A percentile compares a stretch with the other conserved stretches of the same genome.
phyloP scores from a whole-genome alignment of 2,113 vertebrate genomes.

The Cercocebus atys region DNA sequence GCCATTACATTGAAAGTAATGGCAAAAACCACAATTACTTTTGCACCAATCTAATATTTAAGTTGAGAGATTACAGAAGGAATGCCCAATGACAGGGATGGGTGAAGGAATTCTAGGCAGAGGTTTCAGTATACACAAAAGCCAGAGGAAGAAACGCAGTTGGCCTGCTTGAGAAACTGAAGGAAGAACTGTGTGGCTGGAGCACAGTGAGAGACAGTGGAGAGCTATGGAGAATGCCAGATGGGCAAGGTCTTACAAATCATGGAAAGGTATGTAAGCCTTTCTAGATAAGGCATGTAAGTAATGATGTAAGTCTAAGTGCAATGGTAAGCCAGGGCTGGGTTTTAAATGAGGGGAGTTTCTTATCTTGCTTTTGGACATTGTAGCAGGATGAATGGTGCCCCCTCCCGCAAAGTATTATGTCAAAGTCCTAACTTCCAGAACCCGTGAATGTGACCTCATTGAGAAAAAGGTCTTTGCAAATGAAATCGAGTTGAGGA shows the following conservation, averaged over 20 bases:
- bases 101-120: background rate
- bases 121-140: background rate
- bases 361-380: background rate
- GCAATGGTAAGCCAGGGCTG: background rate
- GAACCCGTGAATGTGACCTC: background rate
- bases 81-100: background rate
- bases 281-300: too few relatives aligned
- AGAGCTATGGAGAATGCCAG: background rate
- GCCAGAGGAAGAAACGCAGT: background rate
- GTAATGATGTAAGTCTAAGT: background rate
- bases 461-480: background rate
- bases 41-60: background rate
- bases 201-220: accelerated
- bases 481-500: background rate
- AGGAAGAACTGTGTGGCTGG: background rate
- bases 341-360: background rate
- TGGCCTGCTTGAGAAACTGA: background rate
- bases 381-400: background rate
- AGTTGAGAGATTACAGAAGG: background rate
- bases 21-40: too few relatives aligned
- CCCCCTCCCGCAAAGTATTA: too few relatives aligned
- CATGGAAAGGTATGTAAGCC: background rate
- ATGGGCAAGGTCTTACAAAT: background rate
- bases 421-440: background rate
- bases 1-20: too few relatives aligned